A percentile compares a stretch with the other conserved stretches of the same genome.
These are phyloP conservation scores for Thaumatotibia leucotreta DNA, from an alignment of 1,140 invertebrate species.

Conservation along the genomic window DNA sequence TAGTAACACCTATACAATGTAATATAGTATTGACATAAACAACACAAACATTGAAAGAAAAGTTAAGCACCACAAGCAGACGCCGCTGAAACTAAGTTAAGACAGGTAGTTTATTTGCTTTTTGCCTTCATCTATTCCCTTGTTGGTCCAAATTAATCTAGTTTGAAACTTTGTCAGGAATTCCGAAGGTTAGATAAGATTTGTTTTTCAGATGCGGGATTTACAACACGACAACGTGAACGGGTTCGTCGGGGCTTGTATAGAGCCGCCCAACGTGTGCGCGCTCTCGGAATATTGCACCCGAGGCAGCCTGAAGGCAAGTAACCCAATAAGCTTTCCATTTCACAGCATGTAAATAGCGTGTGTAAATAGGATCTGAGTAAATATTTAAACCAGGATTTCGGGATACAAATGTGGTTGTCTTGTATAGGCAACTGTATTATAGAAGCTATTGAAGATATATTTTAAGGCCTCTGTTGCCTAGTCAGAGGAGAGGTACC, in stretches of 20 bases:
- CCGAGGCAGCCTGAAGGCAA: slow-evolving; percentile 91
- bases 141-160: not conserved
- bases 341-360: not conserved
- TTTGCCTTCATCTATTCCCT: not conserved
- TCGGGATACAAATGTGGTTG: too few species aligned
- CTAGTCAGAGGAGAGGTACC: too few species aligned
- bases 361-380: not conserved
- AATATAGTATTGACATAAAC: too few species aligned
- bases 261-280: slow-evolving; percentile 92
- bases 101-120: not conserved
- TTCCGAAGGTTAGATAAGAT: too few species aligned
- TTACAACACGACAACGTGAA: slow-evolving; percentile 94
- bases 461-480: too few species aligned
- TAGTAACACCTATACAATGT: too few species aligned
- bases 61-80: not conserved
- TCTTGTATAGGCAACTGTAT: too few species aligned
- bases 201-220: slow-evolving; percentile 85
- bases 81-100: not conserved
- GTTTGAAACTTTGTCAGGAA: not conserved
- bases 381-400: not conserved
- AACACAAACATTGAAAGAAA: too few species aligned
- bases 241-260: slow-evolving; percentile 95
- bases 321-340: not conserved
- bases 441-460: too few species aligned
- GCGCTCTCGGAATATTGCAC: slow-evolving; percentile 94